Percentiles rank a stretch among this genome's conserved stretches.
Conservation (phyloP, 2,797 vertebrate genomes). For the Cercopithecus petaurista region DNA sequence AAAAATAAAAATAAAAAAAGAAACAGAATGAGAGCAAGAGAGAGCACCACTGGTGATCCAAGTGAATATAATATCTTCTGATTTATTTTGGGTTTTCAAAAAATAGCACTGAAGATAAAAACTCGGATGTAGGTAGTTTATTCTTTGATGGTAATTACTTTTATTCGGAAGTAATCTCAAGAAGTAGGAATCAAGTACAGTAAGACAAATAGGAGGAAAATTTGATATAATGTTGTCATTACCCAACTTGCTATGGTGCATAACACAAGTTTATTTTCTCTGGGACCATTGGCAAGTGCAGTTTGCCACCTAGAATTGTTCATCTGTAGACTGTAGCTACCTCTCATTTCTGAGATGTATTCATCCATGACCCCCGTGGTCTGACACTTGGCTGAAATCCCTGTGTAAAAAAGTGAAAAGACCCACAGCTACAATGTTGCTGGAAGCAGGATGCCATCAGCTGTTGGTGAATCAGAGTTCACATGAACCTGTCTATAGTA, state of each 20-base stretch:
- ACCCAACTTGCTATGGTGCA: neutral
- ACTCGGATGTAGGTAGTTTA: neutral
- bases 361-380: rapidly evolving
- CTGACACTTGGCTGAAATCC: neutral
- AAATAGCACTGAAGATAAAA: neutral
- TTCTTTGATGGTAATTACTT: neutral
- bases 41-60: neutral
- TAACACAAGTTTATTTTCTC: neutral
- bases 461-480: neutral
- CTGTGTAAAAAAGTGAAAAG: neutral
- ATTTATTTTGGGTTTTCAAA: neutral
- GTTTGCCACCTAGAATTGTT: neutral
- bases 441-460: neutral
- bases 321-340: neutral
- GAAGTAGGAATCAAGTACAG: neutral
- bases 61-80: neutral
- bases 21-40: neutral
- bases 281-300: neutral
- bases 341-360: neutral
- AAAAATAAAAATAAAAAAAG: neutral
- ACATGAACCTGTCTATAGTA: rapidly evolving
- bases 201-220: neutral
- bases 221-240: neutral
- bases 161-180: neutral
- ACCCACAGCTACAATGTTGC: neutral